These are phyloP conservation scores for Marcusenius ussheri DNA, from an alignment of 2,113 vertebrate genomes.

Conservation along the genomic window DNA sequence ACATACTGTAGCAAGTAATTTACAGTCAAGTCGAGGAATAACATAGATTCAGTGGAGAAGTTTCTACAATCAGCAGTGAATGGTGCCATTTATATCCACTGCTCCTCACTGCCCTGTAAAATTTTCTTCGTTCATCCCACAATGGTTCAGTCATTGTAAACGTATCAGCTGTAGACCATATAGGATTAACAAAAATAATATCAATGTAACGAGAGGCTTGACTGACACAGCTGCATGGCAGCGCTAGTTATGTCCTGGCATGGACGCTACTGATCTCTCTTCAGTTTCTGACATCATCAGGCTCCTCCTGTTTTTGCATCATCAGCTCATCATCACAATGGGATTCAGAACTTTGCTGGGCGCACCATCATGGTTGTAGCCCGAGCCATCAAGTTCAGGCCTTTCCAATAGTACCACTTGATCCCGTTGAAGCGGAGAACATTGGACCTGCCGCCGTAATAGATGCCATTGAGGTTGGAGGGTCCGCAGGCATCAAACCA, in stretches of 20 bases:
- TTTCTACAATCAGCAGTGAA: background rate
- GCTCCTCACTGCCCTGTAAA: background rate
- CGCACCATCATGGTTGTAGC: slow-evolving; percentile 75
- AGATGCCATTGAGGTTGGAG: slow-evolving; percentile 72
- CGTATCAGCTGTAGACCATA: background rate
- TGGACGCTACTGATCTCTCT: background rate
- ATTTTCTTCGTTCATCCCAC: background rate
- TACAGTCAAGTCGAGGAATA: slow-evolving; percentile 4
- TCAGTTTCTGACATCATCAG: background rate
- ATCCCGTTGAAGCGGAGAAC: slow-evolving; percentile 67
- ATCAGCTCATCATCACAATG: background rate
- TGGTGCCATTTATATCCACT: background rate
- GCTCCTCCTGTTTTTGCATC: background rate
- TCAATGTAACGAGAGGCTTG: background rate
- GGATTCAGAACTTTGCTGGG: slow-evolving; percentile 57
- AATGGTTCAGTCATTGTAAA: background rate
- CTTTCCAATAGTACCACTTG: slow-evolving; percentile 81
- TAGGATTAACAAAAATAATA: slow-evolving; percentile 1
- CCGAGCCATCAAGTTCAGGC: slow-evolving; percentile 59
- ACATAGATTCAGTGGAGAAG: background rate
- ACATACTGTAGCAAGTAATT: background rate
- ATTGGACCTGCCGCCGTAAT: slow-evolving; percentile 56
- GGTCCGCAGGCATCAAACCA: slow-evolving; percentile 78
- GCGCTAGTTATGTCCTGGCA: background rate
- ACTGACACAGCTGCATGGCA: background rate